A percentile compares a stretch with the other conserved stretches of the same genome.
phyloP scores from a whole-genome alignment of 2,888 invertebrate genomes.

The Tipula lateralis region DNA sequence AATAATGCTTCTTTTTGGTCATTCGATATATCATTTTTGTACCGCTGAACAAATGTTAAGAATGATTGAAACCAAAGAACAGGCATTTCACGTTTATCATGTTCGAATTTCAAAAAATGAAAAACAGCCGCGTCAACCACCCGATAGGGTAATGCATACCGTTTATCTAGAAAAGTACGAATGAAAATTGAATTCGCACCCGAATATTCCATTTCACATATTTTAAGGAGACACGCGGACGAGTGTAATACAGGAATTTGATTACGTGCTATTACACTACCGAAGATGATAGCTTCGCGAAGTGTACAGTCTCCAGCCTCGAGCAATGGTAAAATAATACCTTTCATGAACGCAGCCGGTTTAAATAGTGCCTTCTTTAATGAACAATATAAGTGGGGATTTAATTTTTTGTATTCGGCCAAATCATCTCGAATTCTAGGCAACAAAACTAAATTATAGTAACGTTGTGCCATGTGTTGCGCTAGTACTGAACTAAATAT shows the following conservation, averaged over 20 bases:
- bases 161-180: constrained; percentile 90
- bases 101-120: constrained; percentile 88
- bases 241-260: constrained; percentile 94
- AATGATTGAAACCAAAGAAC: constrained; percentile 97
- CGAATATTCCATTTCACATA: constrained; percentile 96
- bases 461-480: constrained; percentile 93
- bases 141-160: constrained; percentile 92
- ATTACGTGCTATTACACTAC: constrained; percentile 83
- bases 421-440: constrained; percentile 94
- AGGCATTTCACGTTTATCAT: constrained; percentile 78
- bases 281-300: constrained; percentile 91
- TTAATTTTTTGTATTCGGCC: constrained; percentile 88
- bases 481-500: constrained; percentile 97
- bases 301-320: constrained; percentile 86
- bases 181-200: constrained; percentile 95
- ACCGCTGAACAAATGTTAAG: constrained; percentile 88
- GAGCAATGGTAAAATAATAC: constrained; percentile 65
- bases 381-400: constrained; percentile 94
- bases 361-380: constrained; percentile 90
- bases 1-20: constrained; percentile 87
- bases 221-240: constrained; percentile 88
- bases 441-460: constrained; percentile 86
- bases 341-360: constrained; percentile 98
- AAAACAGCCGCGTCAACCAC: constrained; percentile 93
- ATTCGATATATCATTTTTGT: constrained; percentile 88